Conservation (phyloP, 2,113 vertebrate species). For the Aldabrachelys gigantea region DNA sequence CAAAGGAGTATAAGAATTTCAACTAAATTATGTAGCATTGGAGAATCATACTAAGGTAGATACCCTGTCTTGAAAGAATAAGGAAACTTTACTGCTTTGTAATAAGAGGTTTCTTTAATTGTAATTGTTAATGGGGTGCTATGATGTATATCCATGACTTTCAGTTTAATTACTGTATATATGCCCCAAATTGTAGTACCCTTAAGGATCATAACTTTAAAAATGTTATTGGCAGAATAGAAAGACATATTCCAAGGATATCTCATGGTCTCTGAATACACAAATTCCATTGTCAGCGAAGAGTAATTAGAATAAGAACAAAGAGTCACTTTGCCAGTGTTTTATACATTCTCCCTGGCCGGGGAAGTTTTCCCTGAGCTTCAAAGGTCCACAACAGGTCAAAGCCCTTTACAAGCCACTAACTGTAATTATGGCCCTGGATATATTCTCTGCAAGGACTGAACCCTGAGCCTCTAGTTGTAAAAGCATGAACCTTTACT, state of each 20-base stretch:
- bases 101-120: background rate
- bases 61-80: background rate
- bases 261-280: background rate
- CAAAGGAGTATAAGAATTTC: background rate
- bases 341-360: background rate
- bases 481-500: rapidly evolving
- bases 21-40: background rate
- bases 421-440: background rate
- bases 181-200: rapidly evolving
- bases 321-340: background rate
- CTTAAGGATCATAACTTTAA: background rate
- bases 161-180: background rate
- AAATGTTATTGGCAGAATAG: background rate
- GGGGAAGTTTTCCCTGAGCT: background rate
- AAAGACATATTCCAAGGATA: rapidly evolving
- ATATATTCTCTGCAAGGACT: rapidly evolving
- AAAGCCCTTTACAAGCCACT: background rate
- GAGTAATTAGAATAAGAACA: background rate
- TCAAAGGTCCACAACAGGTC: background rate
- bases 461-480: background rate
- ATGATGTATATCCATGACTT: background rate
- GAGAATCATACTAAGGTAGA: background rate
- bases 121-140: background rate
- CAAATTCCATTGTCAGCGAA: background rate
- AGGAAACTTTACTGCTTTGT: background rate